Conservation (phyloP, 2,888 invertebrate genomes). For the Epirrhoe tristata region DNA sequence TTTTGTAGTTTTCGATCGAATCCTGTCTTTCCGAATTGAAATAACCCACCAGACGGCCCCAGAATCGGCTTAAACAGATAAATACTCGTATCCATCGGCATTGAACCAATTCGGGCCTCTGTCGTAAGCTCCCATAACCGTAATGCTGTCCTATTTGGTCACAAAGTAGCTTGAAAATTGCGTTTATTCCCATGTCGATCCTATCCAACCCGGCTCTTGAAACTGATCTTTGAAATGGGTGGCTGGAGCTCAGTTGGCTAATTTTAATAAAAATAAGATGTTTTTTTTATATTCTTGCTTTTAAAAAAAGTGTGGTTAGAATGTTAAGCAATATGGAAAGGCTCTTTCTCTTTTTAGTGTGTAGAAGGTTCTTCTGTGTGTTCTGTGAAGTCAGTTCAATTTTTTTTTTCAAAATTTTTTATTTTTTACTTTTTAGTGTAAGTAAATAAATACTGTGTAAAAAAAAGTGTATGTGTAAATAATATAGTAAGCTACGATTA, state of each 20-base stretch:
- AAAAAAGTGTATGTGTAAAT: too few species aligned
- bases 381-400: too few species aligned
- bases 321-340: too few species aligned
- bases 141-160: constrained; percentile 22
- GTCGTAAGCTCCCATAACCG: constrained; percentile 18
- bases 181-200: constrained; percentile 21
- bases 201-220: neutral
- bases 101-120: constrained; percentile 11
- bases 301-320: neutral
- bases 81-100: constrained; percentile 18
- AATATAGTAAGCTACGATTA: too few species aligned
- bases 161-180: constrained; percentile 22
- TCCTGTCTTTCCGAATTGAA: neutral
- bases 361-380: too few species aligned
- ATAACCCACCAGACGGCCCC: neutral
- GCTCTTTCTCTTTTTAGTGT: too few species aligned
- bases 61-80: constrained; percentile 15
- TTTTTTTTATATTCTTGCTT: neutral
- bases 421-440: too few species aligned
- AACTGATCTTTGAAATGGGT: neutral
- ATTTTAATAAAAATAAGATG: neutral
- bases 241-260: neutral
- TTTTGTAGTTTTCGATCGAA: too few species aligned
- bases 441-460: too few species aligned
- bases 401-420: too few species aligned